Base-by-base conservation (phyloP, 2,113 vertebrate species). In the Bufo gargarizans region DNA sequence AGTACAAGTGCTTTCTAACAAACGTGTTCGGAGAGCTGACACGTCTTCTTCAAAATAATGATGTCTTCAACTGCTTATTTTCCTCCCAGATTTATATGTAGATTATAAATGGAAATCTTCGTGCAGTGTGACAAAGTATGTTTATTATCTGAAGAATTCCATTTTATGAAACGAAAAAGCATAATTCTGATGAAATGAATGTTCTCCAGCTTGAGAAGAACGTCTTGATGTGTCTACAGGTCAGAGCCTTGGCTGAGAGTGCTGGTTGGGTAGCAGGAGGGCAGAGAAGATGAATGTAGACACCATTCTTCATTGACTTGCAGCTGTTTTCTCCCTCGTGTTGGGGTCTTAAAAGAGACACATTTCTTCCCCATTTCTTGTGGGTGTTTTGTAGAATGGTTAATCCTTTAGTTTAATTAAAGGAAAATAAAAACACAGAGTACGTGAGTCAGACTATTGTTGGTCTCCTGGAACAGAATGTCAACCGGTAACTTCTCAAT, bases 401-500 rank as follows among this genome's bases (percentile, higher is more conserved):
- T 89, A 89, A 89, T 89, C 72, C 82, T 65, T 77, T 89, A 84
- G 6, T 69, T 89, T 89, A 89, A 89, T 84, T 89, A 84, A 89
- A 89, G 82, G 20, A 89, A 89, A 89, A 89, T 84, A 84, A 84
- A 88, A 89, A 78, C 74, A 89, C 50, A 50, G 72, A 77, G 61
- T 89, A 89, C 22, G 82, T 84, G 58, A 84, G 74, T 78, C 72
- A 63, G 59, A 19, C 87, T 71, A 69, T 84, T 89, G 82, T 89
- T 84, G 72, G 58, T 22, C 82, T 69, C 14, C 81, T 78, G 50
- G 82, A 89, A 84, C 87, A 84, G 82, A 89, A 84, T 89, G 87
- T 84, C 87, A 84, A 65, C 82, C 87, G 72, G 87, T 84, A 89
- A 89, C 72, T 45, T 69, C 87, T 84, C 87, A 77, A 84, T 89